Evolutionary conservation across 37 sponge, comb jelly and placozoan species (phyloP).

Genomic region (Amphimedon queenslandica): DNA sequence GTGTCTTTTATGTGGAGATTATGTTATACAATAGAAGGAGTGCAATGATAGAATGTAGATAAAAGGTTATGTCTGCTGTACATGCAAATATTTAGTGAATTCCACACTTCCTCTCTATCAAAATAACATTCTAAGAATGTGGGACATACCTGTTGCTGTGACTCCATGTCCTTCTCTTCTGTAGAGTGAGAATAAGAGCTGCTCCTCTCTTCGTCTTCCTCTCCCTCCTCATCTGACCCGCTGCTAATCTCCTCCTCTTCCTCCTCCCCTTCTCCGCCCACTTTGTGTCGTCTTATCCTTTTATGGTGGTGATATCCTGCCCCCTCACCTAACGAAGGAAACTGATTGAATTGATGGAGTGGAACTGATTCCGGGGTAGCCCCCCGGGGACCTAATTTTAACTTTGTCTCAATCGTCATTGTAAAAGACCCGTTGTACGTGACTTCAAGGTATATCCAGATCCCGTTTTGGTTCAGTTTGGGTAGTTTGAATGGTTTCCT

Average conservation of each 20-base stretch:
- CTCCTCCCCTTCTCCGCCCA: background rate
- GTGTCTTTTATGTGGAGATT: no score
- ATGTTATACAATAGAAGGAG: no score
- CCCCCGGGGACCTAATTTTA: constrained; percentile 32
- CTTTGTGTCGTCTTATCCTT: background rate
- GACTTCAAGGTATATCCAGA: constrained; percentile 77
- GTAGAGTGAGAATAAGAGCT: background rate
- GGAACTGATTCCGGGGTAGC: background rate
- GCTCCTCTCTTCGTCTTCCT: constrained; percentile 25
- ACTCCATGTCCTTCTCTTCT: background rate
- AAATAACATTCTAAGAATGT: no score
- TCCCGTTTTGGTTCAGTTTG: constrained; percentile 47
- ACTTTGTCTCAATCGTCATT: constrained; percentile 82
- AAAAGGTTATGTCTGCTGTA: no score
- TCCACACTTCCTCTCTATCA: no score
- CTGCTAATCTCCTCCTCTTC: constrained; percentile 61
- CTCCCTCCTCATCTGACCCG: constrained; percentile 57
- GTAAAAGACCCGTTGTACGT: constrained; percentile 68
- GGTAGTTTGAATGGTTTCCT: constrained; percentile 30
- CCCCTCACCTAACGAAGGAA: no score
- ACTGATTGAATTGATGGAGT: background rate
- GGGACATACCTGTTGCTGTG: background rate
- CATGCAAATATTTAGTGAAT: no score
- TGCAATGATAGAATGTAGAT: no score
- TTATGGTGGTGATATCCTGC: background rate